Base-by-base conservation (phyloP, 2,113 vertebrate genomes). In the Peucedramus taeniatus region DNA sequence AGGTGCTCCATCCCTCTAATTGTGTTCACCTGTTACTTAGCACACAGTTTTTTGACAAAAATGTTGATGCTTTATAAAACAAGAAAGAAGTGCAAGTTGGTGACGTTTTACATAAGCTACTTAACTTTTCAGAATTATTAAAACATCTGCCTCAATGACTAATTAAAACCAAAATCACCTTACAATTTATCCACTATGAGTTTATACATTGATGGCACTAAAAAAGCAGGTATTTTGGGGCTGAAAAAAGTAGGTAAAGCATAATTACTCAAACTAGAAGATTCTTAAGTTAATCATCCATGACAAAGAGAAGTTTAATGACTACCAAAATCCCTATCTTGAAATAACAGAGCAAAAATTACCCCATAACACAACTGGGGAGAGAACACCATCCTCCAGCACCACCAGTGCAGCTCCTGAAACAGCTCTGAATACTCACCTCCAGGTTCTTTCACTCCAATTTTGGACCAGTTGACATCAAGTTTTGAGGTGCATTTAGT, bases 21-120 rank as follows among this genome's bases (percentile, higher is more conserved):
- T 0, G 0, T 9, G 15, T 79, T 94, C 92, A 91, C 92, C 33
- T 64, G 61, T 39, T 87, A 35, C 30, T 70, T 50, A 51, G 27
- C 54, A 91, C 2, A 59, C 22, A n/a, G 7, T 5, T 54, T 80
- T 97, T 83, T 56, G 23, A 91, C 75, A 70, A 90, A 95, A 96
- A 77, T 8, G 39, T 12, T 53, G 1, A 31, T n/a, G 83, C 24
- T 95, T 79, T 64, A 28, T 13, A 51, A 70, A 74, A 54, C 35
- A n/a, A 28, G n/a, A 54, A 69, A 66, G 18, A 16, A 16, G 35
- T 16, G 2, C 15, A 84, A 89, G 27, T 61, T 28, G 23, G 12
- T 37, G 44, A 68, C 8, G 44, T 77, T n/a, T 76, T 28, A 65
- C 2, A 3, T 28, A 64, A 78, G 42, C 4, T 6, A 30, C 15